phyloP scores from a whole-genome alignment of 2,888 invertebrate species.

The Callimorpha dominula region DNA sequence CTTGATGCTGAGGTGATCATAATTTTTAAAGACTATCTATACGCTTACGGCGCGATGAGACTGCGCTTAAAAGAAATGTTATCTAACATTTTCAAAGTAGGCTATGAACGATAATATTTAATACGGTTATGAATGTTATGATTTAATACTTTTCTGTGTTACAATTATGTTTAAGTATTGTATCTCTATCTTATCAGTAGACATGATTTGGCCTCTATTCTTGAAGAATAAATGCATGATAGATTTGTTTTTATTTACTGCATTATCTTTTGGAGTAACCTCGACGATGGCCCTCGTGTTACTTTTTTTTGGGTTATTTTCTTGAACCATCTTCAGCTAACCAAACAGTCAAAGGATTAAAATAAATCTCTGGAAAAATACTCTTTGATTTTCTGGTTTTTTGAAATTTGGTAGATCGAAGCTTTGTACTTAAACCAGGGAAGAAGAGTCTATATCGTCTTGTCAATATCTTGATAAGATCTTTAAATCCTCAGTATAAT shows the following conservation, averaged over 20 bases:
- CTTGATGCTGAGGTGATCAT: no score
- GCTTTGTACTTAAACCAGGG: no score
- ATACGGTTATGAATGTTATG: background rate
- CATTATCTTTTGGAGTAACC: background rate
- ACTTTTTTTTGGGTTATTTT: background rate
- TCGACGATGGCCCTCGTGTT: background rate
- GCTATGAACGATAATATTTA: background rate
- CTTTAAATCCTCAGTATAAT: background rate
- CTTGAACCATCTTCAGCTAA: background rate
- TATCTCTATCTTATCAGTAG: slow-evolving; percentile 41
- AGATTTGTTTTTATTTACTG: background rate
- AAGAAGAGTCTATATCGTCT: no score
- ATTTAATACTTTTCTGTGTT: slow-evolving; percentile 8
- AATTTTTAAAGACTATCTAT: no score
- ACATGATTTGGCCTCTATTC: slow-evolving; percentile 39
- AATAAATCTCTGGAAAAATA: no score
- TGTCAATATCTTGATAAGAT: no score
- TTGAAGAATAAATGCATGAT: background rate
- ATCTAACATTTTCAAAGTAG: background rate
- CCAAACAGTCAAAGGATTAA: background rate
- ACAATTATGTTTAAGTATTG: slow-evolving; percentile 28
- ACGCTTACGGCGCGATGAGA: no score
- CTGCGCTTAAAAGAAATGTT: no score
- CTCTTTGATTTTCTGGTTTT: no score
- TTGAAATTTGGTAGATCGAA: no score